Percentiles rank a stretch among this genome's conserved stretches.
These are phyloP conservation scores for Pangasius macronema DNA, from an alignment of 2,797 vertebrate species.

Conservation along the genomic window DNA sequence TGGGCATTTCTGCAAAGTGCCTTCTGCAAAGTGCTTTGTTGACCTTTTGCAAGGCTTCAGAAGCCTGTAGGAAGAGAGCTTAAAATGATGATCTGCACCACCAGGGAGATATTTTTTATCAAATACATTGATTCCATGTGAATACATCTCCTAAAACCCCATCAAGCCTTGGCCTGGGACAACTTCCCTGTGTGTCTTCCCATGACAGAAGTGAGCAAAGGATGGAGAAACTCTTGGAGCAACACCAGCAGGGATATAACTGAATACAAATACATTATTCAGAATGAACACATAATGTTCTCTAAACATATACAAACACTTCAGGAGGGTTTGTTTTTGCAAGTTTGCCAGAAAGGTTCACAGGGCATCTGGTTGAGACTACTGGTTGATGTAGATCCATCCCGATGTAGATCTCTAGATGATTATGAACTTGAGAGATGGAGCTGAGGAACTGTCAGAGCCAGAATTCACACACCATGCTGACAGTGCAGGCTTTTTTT, in stretches of 20 bases:
- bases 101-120: background rate
- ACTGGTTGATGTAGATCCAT: no score
- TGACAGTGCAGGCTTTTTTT: background rate
- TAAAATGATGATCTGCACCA: slow-evolving; percentile 12
- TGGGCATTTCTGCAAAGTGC: background rate
- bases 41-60: background rate
- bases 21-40: slow-evolving; percentile 5
- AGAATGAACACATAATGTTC: background rate
- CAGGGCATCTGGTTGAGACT: background rate
- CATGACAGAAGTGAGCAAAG: background rate
- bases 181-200: background rate
- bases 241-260: background rate
- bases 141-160: background rate
- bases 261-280: background rate
- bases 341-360: background rate
- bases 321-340: background rate
- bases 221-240: background rate
- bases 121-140: background rate
- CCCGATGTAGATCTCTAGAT: background rate
- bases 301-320: background rate
- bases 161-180: background rate
- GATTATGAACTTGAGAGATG: background rate
- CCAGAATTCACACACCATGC: background rate
- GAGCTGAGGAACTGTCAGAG: background rate
- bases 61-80: background rate